Percentiles rank a stretch among this genome's conserved stretches.
phyloP scores from a whole-genome alignment of 2,113 vertebrate species.

The Suncus etruscus region DNA sequence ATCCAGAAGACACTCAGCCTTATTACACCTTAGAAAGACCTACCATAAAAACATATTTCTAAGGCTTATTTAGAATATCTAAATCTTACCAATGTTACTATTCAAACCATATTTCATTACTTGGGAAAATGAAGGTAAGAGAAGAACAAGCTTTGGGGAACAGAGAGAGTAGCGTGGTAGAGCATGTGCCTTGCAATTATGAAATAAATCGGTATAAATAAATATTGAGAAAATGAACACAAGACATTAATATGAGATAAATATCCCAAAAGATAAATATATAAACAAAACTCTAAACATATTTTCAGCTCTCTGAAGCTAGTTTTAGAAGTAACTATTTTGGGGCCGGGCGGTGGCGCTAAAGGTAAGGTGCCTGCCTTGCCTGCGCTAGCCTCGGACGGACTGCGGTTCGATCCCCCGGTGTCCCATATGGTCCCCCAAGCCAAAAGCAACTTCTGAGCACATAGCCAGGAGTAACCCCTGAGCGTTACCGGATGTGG shows the following conservation, averaged over 20 bases:
- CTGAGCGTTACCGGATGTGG: too few relatives aligned
- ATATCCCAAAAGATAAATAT: too few relatives aligned
- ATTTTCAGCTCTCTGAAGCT: not conserved
- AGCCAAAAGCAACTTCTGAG: too few relatives aligned
- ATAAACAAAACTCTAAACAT: constrained; percentile 7
- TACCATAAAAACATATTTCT: constrained; percentile 44
- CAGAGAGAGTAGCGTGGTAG: too few relatives aligned
- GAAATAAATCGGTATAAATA: constrained; percentile 13
- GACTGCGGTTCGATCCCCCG: too few relatives aligned
- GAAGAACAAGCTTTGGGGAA: not conserved
- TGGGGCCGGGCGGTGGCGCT: too few relatives aligned
- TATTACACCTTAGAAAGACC: not conserved
- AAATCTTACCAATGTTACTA: not conserved
- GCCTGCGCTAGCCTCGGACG: too few relatives aligned
- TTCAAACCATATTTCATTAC: not conserved
- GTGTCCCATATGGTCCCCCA: too few relatives aligned
- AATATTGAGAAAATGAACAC: not conserved
- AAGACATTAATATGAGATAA: too few relatives aligned
- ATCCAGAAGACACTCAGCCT: not conserved
- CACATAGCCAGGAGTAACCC: too few relatives aligned
- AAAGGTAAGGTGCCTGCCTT: too few relatives aligned
- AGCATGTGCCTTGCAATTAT: too few relatives aligned
- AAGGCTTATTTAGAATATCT: constrained; percentile 12
- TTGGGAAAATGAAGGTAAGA: not conserved
- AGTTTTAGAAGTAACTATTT: constrained; percentile 19